Base-by-base conservation (phyloP, 2,113 vertebrate species). In the Rafetus swinhoei region DNA sequence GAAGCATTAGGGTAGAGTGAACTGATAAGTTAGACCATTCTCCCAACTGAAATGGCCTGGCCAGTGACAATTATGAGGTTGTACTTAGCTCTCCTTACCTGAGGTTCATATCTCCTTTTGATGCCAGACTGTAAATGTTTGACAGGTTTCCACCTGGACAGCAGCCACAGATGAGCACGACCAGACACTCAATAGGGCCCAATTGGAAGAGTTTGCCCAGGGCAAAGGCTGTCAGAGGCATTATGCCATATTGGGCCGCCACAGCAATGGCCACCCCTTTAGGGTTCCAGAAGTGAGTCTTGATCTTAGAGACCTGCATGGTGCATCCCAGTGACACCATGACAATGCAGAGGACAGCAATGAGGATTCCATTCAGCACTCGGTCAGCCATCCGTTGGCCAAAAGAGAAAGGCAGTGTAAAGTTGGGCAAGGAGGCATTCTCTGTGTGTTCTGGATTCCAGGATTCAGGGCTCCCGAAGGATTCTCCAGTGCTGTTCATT, bases 21-120 rank as follows among this genome's bases (percentile, higher is more conserved):
- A 8, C 45, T 90, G 45, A 16, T n/a, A 57, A 77, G 21, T 50
- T 76, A 35, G 4, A 39, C 5, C 6, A 85, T 13, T 32, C 2
- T 3, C 10, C 5, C 0, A 4, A 62, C 62, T 55, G 53, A 69
- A 54, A 52, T 35, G 80, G 12, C 65, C 35, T 80, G 84, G 57
- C 77, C 18, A 53, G 6, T 54, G 7, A 65, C 27, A 81, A 25
- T 82, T 65, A 21, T 6, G 21, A 45, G 8, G 35, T 50, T 1
- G 0, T 35, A 21, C 1, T 2, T 24, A 15, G 56, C 13, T 59
- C 52, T 53, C 85, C 85, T 95, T 97, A 99, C 99, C 99, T 99
- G 94, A 99, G 98, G 88, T 99, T 99, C 98, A 98, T 98, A 96
- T 99, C 98, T 6, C 98, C 99, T 72, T 98, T 97, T 8, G 98